Base-by-base conservation (phyloP, 2,113 vertebrate species). In the Oceanites oceanicus region DNA sequence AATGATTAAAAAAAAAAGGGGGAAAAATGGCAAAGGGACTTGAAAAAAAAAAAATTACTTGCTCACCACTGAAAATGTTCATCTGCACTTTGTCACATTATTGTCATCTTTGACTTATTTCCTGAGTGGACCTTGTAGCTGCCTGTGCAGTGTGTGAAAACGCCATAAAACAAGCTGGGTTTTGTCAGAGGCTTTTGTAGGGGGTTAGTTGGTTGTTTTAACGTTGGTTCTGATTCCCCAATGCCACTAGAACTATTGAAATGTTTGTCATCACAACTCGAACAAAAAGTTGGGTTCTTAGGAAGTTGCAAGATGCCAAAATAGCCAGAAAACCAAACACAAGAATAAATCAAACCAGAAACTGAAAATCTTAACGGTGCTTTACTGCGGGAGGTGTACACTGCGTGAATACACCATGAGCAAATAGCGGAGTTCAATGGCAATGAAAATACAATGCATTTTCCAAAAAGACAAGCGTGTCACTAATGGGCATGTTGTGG, bases 401-500 rank as follows among this genome's bases (percentile, higher is more conserved):
- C 26, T 26, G 47, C 32, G 27, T 12, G 25, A 49, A 36, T 22
- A 49, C 55, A 36, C 22, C 0, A 0, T 6, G 13, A 44, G 40
- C 18, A 59, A 71, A 66, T 5, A 21, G 13, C 17, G 2, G 38
- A 32, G 22, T 19, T 40, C 16, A 25, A 32, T 2, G 4, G 55
- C 13, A 36, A 25, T 8, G 30, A 34, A 72, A 44, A 65, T 16
- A 29, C 30, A 36, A 27, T 1, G 0, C 11, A 3, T 77, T 66
- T 71, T 40, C 45, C 50, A 53, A 15, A 13, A 65, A 76, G 12
- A n/a, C 68, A 20, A 50, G 23, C 23, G 7, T 4, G 13, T 42
- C 52, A 23, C 8, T 21, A 30, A 30, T 2, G 18, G 74, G 32
- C 23, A 22, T 1, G 1, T 68, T 1, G 1, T 38, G 47, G 47